phyloP scores from a whole-genome alignment of 2,888 invertebrate species.

The Prosapia bicincta region DNA sequence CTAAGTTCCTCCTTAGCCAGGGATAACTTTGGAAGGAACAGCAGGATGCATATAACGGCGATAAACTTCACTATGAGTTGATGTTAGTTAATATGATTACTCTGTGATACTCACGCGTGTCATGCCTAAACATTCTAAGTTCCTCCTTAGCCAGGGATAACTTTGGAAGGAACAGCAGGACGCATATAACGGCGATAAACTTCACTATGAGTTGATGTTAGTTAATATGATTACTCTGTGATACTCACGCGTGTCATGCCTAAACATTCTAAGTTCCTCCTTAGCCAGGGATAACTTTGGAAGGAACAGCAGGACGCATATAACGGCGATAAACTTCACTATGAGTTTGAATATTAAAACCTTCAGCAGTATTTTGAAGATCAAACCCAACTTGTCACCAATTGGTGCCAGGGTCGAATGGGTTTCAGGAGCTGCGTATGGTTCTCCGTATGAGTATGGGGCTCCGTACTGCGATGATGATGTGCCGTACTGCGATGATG shows the following conservation, averaged over 20 bases:
- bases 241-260: background rate
- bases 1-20: too few relatives aligned
- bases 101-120: too few relatives aligned
- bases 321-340: slow-evolving; percentile 72
- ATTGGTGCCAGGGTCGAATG: slow-evolving; percentile 23
- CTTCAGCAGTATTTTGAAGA: slow-evolving; percentile 66
- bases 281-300: slow-evolving; percentile 54
- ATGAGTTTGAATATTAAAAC: slow-evolving; percentile 76
- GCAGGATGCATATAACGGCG: too few relatives aligned
- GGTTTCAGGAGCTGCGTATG: slow-evolving; percentile 1
- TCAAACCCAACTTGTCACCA: slow-evolving; percentile 31
- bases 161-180: too few relatives aligned
- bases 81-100: too few relatives aligned
- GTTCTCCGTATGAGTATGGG: slow-evolving; percentile 5
- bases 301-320: slow-evolving; percentile 71
- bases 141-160: too few relatives aligned
- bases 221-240: too few relatives aligned
- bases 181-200: too few relatives aligned
- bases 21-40: too few relatives aligned
- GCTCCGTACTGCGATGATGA: background rate
- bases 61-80: too few relatives aligned
- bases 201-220: too few relatives aligned
- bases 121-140: too few relatives aligned
- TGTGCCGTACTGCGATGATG: slow-evolving; percentile 29
- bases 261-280: background rate